Percentiles rank a stretch among this genome's conserved stretches.
phyloP scores from a whole-genome alignment of 1,140 invertebrate genomes.

The Homalodisca vitripennis region DNA sequence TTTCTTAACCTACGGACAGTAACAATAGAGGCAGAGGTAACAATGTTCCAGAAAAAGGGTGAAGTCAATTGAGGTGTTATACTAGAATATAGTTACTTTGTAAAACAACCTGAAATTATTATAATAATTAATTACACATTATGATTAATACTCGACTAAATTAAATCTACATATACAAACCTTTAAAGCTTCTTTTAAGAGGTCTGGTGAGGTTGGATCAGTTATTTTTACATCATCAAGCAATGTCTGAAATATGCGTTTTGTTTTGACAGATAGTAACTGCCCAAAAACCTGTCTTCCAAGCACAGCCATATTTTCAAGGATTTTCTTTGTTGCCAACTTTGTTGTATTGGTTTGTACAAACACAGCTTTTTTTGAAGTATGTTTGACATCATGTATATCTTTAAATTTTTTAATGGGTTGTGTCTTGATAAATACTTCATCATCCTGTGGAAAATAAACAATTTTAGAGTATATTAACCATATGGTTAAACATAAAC shows the following conservation, averaged over 20 bases:
- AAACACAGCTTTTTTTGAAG: slow-evolving; percentile 23
- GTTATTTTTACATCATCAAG: slow-evolving; percentile 11
- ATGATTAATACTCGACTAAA: not conserved
- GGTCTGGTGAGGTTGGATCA: not conserved
- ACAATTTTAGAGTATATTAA: no score
- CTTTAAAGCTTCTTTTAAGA: slow-evolving; percentile 7
- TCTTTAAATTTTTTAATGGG: not conserved
- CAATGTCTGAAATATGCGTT: not conserved
- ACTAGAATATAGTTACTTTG: not conserved
- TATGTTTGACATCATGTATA: not conserved
- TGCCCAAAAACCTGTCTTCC: slow-evolving; percentile 2
- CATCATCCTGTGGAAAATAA: slow-evolving; percentile 20
- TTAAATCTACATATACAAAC: not conserved
- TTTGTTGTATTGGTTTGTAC: slow-evolving; percentile 17
- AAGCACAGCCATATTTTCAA: slow-evolving; percentile 7
- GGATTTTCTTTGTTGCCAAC: slow-evolving; percentile 23
- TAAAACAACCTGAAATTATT: not conserved
- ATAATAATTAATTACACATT: not conserved
- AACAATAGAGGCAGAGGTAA: not conserved
- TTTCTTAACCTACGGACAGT: no score
- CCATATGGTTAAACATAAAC: no score
- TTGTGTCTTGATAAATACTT: slow-evolving; percentile 12
- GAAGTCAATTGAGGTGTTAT: not conserved
- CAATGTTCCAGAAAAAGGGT: not conserved
- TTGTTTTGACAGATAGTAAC: not conserved